Evolutionary conservation across 2,888 invertebrate genomes (phyloP).

Genomic region (Thera obeliscata): DNA sequence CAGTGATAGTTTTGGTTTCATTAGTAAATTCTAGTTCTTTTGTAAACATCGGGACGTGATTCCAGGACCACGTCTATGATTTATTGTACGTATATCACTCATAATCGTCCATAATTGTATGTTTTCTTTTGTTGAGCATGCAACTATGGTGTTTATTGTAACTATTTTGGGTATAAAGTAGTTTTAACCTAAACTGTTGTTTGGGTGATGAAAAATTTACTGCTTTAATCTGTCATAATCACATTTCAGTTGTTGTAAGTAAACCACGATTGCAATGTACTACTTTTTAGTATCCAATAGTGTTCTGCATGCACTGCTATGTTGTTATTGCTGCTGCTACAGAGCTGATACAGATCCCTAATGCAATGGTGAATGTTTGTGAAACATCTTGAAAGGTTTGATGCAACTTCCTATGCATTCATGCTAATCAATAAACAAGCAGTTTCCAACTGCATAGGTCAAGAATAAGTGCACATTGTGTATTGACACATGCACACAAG

Average conservation of each 20-base stretch:
- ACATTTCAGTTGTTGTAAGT: slow-evolving; percentile 50
- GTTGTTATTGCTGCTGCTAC: too few relatives aligned
- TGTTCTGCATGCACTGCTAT: slow-evolving; percentile 8
- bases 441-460: slow-evolving; percentile 11
- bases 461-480: slow-evolving; percentile 12
- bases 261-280: slow-evolving; percentile 52
- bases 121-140: slow-evolving; percentile 50
- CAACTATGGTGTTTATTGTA: slow-evolving; percentile 48
- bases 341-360: not conserved
- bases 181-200: slow-evolving; percentile 63
- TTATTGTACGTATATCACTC: slow-evolving; percentile 80
- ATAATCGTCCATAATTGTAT: slow-evolving; percentile 58
- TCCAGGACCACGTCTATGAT: slow-evolving; percentile 83
- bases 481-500: slow-evolving; percentile 4
- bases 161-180: slow-evolving; percentile 43
- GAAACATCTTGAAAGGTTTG: slow-evolving; percentile 20
- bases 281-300: slow-evolving; percentile 18
- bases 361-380: slow-evolving; percentile 17
- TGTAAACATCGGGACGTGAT: slow-evolving; percentile 82
- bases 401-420: slow-evolving; percentile 24
- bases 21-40: slow-evolving; percentile 70
- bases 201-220: slow-evolving; percentile 58
- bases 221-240: slow-evolving; percentile 53
- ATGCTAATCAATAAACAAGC: slow-evolving; percentile 31
- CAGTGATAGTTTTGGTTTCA: slow-evolving; percentile 67